These are phyloP conservation scores for Ophioderma brevispina DNA, from an alignment of 35 echinoderm and acorn worm genomes.

Conservation along the genomic window DNA sequence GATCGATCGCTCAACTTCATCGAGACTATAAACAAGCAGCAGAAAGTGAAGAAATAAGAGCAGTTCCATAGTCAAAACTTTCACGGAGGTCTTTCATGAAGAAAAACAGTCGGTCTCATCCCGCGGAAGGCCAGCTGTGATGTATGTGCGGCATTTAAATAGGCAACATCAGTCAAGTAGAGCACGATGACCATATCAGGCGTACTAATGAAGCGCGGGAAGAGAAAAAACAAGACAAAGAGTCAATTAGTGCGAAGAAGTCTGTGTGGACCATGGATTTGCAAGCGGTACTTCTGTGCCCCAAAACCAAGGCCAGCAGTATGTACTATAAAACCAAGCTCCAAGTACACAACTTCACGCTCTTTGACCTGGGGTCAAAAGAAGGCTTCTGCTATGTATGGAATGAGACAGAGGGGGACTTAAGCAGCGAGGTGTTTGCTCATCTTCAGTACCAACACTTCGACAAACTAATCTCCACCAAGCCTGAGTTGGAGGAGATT, in stretches of 20 bases:
- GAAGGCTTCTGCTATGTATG: constrained; percentile 28
- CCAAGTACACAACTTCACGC: constrained; percentile 45
- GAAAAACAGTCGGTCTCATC: too few species aligned
- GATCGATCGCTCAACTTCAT: too few species aligned
- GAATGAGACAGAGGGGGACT: neutral
- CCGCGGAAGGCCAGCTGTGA: too few species aligned
- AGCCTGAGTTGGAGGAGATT: neutral
- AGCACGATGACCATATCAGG: neutral
- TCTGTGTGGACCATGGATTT: constrained; percentile 36
- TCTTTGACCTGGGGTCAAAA: constrained; percentile 12
- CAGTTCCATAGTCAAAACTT: too few species aligned
- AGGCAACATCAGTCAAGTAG: neutral
- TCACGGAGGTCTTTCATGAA: too few species aligned
- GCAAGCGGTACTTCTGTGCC: constrained; percentile 35
- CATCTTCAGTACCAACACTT: constrained; percentile 34
- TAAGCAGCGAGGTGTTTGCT: constrained; percentile 30
- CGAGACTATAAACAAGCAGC: too few species aligned
- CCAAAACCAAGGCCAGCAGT: constrained; percentile 46
- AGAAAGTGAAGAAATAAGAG: too few species aligned
- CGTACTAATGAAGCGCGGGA: neutral
- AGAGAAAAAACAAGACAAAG: constrained; percentile 3
- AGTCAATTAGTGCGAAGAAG: neutral
- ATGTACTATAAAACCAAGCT: constrained; percentile 48
- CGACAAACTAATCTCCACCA: neutral
- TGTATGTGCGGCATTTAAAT: too few species aligned